These are phyloP conservation scores for Onthophagus taurus DNA, from an alignment of 1,140 invertebrate genomes.

Conservation along the genomic window DNA sequence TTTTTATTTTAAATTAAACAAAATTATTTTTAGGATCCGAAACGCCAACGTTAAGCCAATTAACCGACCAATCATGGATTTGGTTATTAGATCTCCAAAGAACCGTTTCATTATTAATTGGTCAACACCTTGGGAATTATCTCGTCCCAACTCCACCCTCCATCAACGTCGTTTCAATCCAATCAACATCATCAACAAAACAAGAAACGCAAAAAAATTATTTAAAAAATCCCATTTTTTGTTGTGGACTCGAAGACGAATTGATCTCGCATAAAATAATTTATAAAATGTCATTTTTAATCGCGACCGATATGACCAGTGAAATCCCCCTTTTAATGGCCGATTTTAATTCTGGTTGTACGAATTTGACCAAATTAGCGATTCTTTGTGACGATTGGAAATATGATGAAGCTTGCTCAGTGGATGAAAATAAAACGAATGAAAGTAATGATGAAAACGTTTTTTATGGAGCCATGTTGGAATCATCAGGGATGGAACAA, in stretches of 20 bases:
- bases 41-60: constrained; percentile 39
- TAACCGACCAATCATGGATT: constrained; percentile 43
- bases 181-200: too few relatives aligned
- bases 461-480: constrained; percentile 30
- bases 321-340: constrained; percentile 10
- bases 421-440: constrained; percentile 7
- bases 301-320: constrained; percentile 12
- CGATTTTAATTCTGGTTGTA: constrained; percentile 6
- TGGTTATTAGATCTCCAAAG: constrained; percentile 56
- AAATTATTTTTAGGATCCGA: constrained; percentile 34
- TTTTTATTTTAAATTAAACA: neutral
- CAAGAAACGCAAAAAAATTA: constrained; percentile 43
- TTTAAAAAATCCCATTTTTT: constrained; percentile 46
- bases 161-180: too few relatives aligned
- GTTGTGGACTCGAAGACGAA: constrained; percentile 42
- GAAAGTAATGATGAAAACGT: constrained; percentile 13
- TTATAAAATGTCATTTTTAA: constrained; percentile 14
- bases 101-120: constrained; percentile 49
- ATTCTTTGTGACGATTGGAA: constrained; percentile 28
- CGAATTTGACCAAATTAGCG: constrained; percentile 24
- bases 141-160: constrained; percentile 42
- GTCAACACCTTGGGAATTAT: constrained; percentile 49
- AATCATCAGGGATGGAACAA: constrained; percentile 33
- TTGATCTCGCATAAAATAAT: constrained; percentile 13
- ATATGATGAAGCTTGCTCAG: constrained; percentile 32